phyloP scores from a whole-genome alignment of 2,113 vertebrate genomes.

The Empidonax alnorum region DNA sequence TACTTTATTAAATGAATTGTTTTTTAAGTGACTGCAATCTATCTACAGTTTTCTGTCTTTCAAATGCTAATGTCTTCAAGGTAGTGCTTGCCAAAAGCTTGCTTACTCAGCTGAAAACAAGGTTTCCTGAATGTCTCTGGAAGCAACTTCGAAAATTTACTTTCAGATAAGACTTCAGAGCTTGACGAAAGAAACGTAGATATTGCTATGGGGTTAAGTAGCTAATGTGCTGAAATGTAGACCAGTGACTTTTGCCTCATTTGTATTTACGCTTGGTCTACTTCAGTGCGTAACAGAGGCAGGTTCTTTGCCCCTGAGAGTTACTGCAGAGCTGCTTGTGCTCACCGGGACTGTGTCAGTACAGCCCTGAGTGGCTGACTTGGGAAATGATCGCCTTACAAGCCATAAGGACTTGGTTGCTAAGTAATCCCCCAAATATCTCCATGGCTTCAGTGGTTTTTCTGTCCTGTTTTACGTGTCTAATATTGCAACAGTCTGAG shows the following conservation, averaged over 20 bases:
- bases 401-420: neutral
- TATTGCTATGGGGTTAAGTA: neutral
- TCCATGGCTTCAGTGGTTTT: neutral
- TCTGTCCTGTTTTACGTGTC: neutral
- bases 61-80: neutral
- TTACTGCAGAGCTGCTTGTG: neutral
- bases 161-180: neutral
- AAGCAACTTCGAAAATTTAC: neutral
- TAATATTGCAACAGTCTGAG: neutral
- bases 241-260: neutral
- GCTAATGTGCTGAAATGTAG: neutral
- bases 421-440: neutral
- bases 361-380: neutral
- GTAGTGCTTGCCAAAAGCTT: neutral
- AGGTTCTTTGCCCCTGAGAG: neutral
- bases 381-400: neutral
- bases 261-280: neutral
- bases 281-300: neutral
- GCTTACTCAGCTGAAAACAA: neutral
- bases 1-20: neutral
- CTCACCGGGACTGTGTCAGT: neutral
- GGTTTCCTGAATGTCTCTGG: neutral
- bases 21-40: neutral
- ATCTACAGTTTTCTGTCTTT: neutral
- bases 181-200: neutral